These are phyloP conservation scores for Chironomus tentans DNA, from an alignment of 2,888 invertebrate genomes.

Conservation along the genomic window DNA sequence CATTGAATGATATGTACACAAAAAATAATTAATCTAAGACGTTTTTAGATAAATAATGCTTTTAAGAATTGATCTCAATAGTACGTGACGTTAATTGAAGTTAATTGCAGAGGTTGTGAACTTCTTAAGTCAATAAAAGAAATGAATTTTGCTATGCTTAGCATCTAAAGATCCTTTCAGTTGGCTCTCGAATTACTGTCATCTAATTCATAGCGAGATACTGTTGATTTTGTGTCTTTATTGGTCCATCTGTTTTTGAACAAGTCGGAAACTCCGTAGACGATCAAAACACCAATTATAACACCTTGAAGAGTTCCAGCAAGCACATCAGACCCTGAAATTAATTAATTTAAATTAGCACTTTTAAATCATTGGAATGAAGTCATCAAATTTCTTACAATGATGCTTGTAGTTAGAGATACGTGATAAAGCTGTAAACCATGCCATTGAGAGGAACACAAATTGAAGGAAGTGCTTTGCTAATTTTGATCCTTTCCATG, in stretches of 20 bases:
- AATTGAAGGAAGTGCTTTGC: constrained; percentile 80
- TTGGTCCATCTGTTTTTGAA: constrained; percentile 37
- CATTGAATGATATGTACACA: too few relatives aligned
- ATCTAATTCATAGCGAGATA: background rate
- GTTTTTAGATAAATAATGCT: too few relatives aligned
- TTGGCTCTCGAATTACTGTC: background rate
- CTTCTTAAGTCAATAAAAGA: too few relatives aligned
- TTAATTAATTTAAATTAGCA: too few relatives aligned
- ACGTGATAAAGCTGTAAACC: constrained; percentile 81
- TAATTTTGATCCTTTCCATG: constrained; percentile 70
- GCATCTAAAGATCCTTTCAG: background rate
- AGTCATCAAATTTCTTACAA: too few relatives aligned
- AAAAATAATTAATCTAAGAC: too few relatives aligned
- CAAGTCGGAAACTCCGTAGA: constrained; percentile 1
- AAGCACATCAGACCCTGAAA: constrained; percentile 18
- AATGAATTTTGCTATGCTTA: too few relatives aligned
- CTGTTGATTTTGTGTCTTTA: background rate
- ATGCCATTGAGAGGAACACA: constrained; percentile 65
- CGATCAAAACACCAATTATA: background rate
- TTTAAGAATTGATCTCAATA: too few relatives aligned
- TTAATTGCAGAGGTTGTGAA: too few relatives aligned
- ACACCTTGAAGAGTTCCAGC: constrained; percentile 9
- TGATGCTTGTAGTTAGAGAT: constrained; percentile 97
- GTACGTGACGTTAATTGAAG: too few relatives aligned
- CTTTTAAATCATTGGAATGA: too few relatives aligned